These are phyloP conservation scores for Anguilla megastoma DNA, from an alignment of 2,797 vertebrate genomes.

Conservation along the genomic window DNA sequence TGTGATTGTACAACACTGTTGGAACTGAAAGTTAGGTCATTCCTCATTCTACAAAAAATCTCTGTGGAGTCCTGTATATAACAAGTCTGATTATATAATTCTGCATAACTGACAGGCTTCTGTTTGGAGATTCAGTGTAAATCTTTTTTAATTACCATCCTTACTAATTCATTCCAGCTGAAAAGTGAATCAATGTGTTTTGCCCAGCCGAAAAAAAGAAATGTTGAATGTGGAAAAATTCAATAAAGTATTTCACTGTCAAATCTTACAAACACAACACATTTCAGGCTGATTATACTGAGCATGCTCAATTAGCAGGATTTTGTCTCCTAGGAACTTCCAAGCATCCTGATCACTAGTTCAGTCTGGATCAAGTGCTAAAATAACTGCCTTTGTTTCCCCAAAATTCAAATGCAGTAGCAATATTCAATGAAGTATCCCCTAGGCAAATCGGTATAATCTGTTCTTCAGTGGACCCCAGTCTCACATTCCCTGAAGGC, in stretches of 20 bases:
- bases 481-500: slow-evolving; percentile 47
- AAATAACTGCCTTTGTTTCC: not conserved
- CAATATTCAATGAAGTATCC: not conserved
- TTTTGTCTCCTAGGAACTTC: not conserved
- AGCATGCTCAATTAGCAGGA: not conserved
- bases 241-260: not conserved
- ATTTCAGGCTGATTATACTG: not conserved
- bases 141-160: slow-evolving; percentile 62
- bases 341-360: not conserved
- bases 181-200: slow-evolving; percentile 54
- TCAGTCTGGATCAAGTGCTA: not conserved
- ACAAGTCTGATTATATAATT: slow-evolving; percentile 41
- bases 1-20: slow-evolving; percentile 51
- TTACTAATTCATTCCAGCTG: slow-evolving; percentile 62
- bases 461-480: slow-evolving; percentile 36
- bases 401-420: not conserved
- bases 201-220: slow-evolving; percentile 29
- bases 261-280: not conserved
- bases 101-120: slow-evolving; percentile 44
- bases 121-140: slow-evolving; percentile 56
- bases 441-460: not conserved
- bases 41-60: not conserved
- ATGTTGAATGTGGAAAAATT: slow-evolving; percentile 23
- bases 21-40: slow-evolving; percentile 44
- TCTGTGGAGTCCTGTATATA: slow-evolving; percentile 32